Evolutionary conservation across 2,888 invertebrate species (phyloP).

Genomic region (Uloborus plumipes): DNA sequence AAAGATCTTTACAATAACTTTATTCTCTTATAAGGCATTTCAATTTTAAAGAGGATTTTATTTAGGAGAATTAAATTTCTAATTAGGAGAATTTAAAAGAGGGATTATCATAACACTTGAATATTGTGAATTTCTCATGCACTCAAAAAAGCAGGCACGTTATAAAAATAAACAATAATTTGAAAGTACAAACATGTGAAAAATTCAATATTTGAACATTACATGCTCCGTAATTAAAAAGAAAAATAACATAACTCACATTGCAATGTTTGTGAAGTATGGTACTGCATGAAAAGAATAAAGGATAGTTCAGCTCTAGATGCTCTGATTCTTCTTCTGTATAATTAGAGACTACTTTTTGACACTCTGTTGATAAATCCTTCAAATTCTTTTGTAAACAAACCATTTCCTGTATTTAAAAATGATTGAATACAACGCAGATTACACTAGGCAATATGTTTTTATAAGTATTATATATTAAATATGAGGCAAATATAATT

Average conservation of each 20-base stretch:
- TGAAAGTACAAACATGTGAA: background rate
- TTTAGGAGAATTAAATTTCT: too few relatives aligned
- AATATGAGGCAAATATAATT: too few relatives aligned
- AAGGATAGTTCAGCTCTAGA: conserved; percentile 88
- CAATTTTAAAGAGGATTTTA: too few relatives aligned
- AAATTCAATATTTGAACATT: background rate
- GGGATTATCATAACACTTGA: too few relatives aligned
- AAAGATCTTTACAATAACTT: too few relatives aligned
- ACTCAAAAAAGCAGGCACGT: background rate
- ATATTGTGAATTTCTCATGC: background rate
- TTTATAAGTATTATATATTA: too few relatives aligned
- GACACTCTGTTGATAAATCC: conserved; percentile 75
- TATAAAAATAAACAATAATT: background rate
- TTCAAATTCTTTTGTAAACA: conserved; percentile 83
- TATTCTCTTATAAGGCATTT: too few relatives aligned
- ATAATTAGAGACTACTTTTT: conserved; percentile 82
- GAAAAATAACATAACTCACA: conserved; percentile 26
- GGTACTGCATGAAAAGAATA: conserved; percentile 84
- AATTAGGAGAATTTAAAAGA: too few relatives aligned
- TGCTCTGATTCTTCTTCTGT: conserved; percentile 91
- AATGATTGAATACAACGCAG: conserved; percentile 25
- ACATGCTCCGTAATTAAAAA: background rate
- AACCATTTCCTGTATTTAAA: conserved; percentile 79
- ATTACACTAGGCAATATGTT: too few relatives aligned
- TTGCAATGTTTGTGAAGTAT: conserved; percentile 77